A percentile compares a stretch with the other conserved stretches of the same genome.
Conservation (phyloP, 2,113 vertebrate species). For the Pao palembangensis region DNA sequence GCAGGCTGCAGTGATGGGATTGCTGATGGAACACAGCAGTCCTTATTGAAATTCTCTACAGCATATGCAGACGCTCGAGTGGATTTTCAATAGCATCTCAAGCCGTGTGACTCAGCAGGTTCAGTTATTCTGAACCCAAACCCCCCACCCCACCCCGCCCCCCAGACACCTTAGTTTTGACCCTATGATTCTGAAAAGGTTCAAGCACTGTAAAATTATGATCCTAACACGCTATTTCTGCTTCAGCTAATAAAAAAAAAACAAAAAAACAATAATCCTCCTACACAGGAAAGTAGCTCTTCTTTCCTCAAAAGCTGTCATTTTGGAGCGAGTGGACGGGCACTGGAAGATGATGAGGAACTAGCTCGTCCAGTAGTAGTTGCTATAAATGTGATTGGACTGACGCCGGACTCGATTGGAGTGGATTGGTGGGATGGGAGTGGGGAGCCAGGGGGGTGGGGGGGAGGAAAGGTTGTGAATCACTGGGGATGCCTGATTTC, state of each 20-base stretch:
- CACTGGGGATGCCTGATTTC: not conserved
- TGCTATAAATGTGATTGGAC: slow-evolving; percentile 26
- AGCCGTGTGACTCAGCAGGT: not conserved
- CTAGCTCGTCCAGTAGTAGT: slow-evolving; percentile 10
- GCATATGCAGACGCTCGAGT: slow-evolving; percentile 5
- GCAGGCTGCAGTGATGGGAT: slow-evolving; percentile 28
- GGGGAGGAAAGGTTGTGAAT: not conserved
- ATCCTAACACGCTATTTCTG: too few species aligned
- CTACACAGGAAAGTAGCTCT: not conserved
- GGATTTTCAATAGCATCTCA: not conserved
- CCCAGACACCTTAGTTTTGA: too few species aligned
- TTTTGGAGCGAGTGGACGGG: slow-evolving; percentile 3
- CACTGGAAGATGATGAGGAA: slow-evolving; percentile 15
- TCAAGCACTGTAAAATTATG: too few species aligned
- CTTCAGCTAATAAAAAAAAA: too few species aligned
- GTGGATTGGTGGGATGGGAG: slow-evolving; percentile 29
- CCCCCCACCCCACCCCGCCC: too few species aligned
- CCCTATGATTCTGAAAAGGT: too few species aligned
- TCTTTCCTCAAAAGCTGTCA: slow-evolving; percentile 6
- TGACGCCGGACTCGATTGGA: slow-evolving; percentile 21
- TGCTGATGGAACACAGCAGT: slow-evolving; percentile 6
- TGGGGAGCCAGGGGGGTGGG: slow-evolving; percentile 1
- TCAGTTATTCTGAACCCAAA: too few species aligned
- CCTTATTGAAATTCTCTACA: slow-evolving; percentile 13
- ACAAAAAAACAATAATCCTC: not conserved